Base-by-base conservation (phyloP, 2,797 vertebrate genomes). In the Apogon talboti region DNA sequence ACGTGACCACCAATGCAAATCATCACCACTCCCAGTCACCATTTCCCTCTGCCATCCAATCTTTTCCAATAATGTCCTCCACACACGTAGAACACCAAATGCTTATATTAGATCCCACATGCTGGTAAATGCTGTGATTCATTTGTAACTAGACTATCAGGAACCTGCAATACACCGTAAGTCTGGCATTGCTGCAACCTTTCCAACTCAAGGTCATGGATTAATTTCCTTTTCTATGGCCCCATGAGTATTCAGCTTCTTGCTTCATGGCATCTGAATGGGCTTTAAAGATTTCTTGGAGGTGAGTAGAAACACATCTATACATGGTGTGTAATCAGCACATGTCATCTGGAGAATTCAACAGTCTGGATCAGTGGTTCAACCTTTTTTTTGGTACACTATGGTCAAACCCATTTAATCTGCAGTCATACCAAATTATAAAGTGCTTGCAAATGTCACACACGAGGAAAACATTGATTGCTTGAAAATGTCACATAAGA, bases 371-470 rank as follows among this genome's bases (percentile, higher is more conserved):
- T 87, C 82, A 87, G 65, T 73, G 85, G 56, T 85, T 89, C 73
- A 81, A 77, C 82, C 84, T 84, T 85, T 67, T 43, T 28, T 28
- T 28, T 28, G 45, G 50, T 54, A 62, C 57, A 51, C 68, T 61
- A 15, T 71, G 78, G 83, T 83, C 83, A 80, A 81, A 87, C 75
- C 74, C 71, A 80, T 81, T 83, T 85, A 75, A 82, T 66, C 63
- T 66, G 53, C 53, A 78, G 75, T 43, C 45, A 19, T 53, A 69
- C 30, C 43, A 76, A 87, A 87, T 89, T 83, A 86, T 86, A 53
- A 87, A 74, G 61, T 78, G 72, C 76, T 83, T 77, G 78, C 70
- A 91, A 90, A 89, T 91, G 87, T 86, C 88, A 90, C 71, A 71
- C 70, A 81, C 85, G 78, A 85, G 83, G 54, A 72, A 71, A 78